Evolutionary conservation across 2,797 vertebrate species (phyloP).

Genomic region (Amniataba percoides): DNA sequence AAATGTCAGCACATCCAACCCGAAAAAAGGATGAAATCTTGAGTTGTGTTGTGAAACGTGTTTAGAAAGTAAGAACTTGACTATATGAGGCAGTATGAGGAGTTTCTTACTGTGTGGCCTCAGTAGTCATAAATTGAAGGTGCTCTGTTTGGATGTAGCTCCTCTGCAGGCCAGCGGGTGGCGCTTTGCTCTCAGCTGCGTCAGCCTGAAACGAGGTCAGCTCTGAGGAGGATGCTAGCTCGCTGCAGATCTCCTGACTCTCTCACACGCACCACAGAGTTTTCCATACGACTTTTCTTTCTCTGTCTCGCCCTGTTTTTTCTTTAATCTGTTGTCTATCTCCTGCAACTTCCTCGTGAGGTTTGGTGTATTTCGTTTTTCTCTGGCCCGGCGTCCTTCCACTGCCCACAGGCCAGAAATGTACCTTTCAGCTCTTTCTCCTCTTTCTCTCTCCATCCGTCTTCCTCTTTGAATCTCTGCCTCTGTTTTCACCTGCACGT

Average conservation of each 20-base stretch:
- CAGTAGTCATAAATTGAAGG: no score
- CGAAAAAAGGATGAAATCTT: neutral
- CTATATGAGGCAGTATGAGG: no score
- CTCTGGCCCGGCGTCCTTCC: slow-evolving; percentile 14
- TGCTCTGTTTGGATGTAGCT: neutral
- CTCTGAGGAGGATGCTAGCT: slow-evolving; percentile 36
- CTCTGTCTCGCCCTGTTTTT: slow-evolving; percentile 11
- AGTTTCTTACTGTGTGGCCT: no score
- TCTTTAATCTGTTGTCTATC: slow-evolving; percentile 12
- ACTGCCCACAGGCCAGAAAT: slow-evolving; percentile 18
- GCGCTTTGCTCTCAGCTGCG: slow-evolving; percentile 50
- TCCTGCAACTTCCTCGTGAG: slow-evolving; percentile 9
- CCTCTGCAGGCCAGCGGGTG: slow-evolving; percentile 50
- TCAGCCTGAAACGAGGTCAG: slow-evolving; percentile 67
- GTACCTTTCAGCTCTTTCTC: slow-evolving; percentile 11
- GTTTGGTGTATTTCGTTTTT: slow-evolving; percentile 28
- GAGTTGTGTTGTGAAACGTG: neutral
- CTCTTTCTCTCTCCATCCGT: slow-evolving; percentile 3
- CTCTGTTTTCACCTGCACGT: slow-evolving; percentile 4
- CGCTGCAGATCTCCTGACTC: slow-evolving; percentile 18
- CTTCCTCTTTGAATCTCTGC: neutral
- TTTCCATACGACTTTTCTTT: slow-evolving; percentile 11
- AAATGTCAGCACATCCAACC: neutral
- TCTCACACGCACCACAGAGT: neutral
- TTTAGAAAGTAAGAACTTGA: neutral